Percentiles rank a stretch among this genome's conserved stretches.
Evolutionary conservation across 2,797 vertebrate genomes (phyloP).

Genomic region (Morus bassanus): DNA sequence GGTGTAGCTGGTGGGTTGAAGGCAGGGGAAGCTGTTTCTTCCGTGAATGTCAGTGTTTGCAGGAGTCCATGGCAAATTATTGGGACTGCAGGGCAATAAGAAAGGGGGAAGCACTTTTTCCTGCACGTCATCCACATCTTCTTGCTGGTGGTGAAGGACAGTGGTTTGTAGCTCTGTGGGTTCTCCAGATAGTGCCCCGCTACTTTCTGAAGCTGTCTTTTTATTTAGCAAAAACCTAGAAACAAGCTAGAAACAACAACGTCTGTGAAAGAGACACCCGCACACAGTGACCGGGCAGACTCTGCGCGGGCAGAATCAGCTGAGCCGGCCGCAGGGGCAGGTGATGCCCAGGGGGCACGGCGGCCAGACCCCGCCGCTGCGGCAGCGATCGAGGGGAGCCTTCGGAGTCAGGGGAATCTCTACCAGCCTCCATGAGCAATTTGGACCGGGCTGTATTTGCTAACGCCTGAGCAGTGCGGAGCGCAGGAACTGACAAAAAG

Average conservation of each 20-base stretch:
- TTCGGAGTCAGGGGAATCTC: fast-evolving
- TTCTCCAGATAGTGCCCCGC: background rate
- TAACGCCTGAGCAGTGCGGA: fast-evolving
- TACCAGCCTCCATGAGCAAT: fast-evolving
- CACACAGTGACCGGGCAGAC: fast-evolving
- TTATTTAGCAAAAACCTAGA: background rate
- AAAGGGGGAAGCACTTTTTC: background rate
- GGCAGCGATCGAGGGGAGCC: fast-evolving
- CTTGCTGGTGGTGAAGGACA: background rate
- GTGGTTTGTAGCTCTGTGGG: background rate
- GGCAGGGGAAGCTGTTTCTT: background rate
- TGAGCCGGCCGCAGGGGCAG: fast-evolving
- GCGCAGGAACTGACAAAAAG: fast-evolving
- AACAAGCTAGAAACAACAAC: background rate
- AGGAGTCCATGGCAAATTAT: fast-evolving
- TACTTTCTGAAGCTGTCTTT: background rate
- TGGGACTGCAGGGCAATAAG: background rate
- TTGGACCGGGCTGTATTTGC: fast-evolving
- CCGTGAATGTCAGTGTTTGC: background rate
- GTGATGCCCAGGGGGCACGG: background rate
- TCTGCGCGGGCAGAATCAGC: fast-evolving
- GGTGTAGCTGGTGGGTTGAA: background rate
- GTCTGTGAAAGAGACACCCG: background rate
- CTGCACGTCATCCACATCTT: fast-evolving
- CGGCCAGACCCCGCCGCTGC: fast-evolving